A percentile compares a stretch with the other conserved stretches of the same genome.
Conservation (phyloP, 92 coral and sea anemone species). For the Palythoa heliodiscus region DNA sequence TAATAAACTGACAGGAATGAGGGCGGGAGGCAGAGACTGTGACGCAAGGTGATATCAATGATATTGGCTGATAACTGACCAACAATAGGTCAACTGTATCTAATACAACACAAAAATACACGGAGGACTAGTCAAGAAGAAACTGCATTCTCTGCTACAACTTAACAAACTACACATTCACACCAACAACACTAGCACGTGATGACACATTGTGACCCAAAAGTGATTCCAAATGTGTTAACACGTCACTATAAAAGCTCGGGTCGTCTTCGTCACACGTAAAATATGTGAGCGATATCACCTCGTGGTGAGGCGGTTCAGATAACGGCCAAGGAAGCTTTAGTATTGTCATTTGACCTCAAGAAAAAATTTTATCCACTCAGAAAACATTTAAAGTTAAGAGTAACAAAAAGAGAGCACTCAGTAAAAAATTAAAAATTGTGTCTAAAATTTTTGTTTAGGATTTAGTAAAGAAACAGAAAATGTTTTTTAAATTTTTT, state of each 20-base stretch:
- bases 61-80: conserved; percentile 10
- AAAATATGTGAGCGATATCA: conserved; percentile 27
- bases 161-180: neutral
- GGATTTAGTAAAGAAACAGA: no score
- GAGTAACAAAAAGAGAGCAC: no score
- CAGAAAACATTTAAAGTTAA: neutral
- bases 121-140: neutral
- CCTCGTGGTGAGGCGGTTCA: conserved; percentile 1
- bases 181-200: neutral
- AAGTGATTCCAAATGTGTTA: conserved; percentile 22
- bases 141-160: neutral
- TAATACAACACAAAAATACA: neutral
- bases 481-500: no score
- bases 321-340: conserved; percentile 25
- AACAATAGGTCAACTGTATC: neutral
- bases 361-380: neutral
- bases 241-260: neutral
- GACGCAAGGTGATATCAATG: conserved; percentile 14
- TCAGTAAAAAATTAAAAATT: no score
- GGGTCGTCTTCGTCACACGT: neutral
- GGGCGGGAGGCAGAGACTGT: conserved; percentile 25
- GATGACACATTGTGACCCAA: neutral
- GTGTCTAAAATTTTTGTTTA: no score
- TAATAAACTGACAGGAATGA: conserved; percentile 34
- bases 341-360: conserved; percentile 8